Percentiles rank a stretch among this genome's conserved stretches.
These are phyloP conservation scores for Macrotrachela quadricornifera DNA, from an alignment of 1,140 invertebrate genomes.

Conservation along the genomic window DNA sequence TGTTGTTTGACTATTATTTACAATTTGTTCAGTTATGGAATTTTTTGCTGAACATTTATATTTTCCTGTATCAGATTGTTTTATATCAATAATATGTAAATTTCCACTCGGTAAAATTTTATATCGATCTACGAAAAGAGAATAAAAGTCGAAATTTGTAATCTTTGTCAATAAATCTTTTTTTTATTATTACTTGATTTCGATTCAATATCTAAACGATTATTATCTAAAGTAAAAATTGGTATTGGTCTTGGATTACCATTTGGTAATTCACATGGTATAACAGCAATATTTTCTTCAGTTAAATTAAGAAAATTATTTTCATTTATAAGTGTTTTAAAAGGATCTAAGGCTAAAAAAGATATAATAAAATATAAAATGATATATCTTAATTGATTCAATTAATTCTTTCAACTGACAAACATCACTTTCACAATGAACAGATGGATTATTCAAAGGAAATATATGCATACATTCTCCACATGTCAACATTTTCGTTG, in stretches of 20 bases:
- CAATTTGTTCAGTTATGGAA: constrained; percentile 12
- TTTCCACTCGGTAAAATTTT: constrained; percentile 15
- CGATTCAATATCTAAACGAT: not conserved
- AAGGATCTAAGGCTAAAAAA: not conserved
- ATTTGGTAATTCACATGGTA: constrained; percentile 45
- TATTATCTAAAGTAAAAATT: constrained; percentile 1
- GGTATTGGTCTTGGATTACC: constrained; percentile 42
- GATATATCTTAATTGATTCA: not conserved
- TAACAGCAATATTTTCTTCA: constrained; percentile 43
- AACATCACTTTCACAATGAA: not conserved
- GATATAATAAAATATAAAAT: not conserved
- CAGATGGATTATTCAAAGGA: no score
- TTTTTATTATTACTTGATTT: no score
- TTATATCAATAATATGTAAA: constrained; percentile 14
- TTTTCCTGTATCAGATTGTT: constrained; percentile 12
- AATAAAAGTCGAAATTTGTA: no score
- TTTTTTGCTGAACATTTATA: constrained; percentile 16
- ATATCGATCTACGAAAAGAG: constrained; percentile 21
- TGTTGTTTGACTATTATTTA: constrained; percentile 7
- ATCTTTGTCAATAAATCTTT: no score
- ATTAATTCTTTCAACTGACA: not conserved
- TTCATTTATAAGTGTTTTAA: not conserved
- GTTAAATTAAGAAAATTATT: not conserved
- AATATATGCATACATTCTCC: no score
- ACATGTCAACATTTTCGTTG: no score